Conservation (phyloP, 2,888 invertebrate species). For the Calameuta pallipes region DNA sequence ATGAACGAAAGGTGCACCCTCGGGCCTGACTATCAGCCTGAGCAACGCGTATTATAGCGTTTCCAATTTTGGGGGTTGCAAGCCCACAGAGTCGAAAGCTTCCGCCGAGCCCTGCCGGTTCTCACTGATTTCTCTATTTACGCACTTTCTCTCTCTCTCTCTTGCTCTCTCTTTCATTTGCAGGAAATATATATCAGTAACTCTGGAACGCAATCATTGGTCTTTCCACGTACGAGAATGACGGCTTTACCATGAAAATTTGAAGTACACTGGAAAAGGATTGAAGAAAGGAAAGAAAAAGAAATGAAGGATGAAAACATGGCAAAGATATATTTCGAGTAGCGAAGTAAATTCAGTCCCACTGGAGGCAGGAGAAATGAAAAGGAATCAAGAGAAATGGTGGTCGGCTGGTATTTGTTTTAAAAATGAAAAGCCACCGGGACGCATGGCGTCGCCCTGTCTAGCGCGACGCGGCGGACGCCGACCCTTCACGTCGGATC, state of each 20-base stretch:
- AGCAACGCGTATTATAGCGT: slow-evolving; percentile 51
- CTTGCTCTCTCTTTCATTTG: background rate
- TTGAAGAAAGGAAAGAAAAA: background rate
- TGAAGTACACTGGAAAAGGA: background rate
- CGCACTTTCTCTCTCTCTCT: no score
- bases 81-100: background rate
- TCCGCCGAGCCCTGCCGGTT: background rate
- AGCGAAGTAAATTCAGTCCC: background rate
- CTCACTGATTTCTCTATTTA: background rate
- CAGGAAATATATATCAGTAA: background rate
- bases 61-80: slow-evolving; percentile 55
- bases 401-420: slow-evolving; percentile 18
- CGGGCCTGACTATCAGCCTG: slow-evolving; percentile 27
- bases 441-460: slow-evolving; percentile 42
- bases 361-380: background rate
- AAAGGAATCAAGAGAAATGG: background rate
- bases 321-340: background rate
- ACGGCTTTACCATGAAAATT: background rate
- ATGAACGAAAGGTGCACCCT: slow-evolving; percentile 29
- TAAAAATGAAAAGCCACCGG: slow-evolving; percentile 43
- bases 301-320: background rate
- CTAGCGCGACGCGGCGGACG: slow-evolving; percentile 43
- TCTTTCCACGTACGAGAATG: background rate
- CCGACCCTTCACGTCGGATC: slow-evolving; percentile 20
- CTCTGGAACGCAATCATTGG: background rate